Evolutionary conservation across 1,140 invertebrate genomes (phyloP).

Genomic region (Zaprionus kolodkinae): DNA sequence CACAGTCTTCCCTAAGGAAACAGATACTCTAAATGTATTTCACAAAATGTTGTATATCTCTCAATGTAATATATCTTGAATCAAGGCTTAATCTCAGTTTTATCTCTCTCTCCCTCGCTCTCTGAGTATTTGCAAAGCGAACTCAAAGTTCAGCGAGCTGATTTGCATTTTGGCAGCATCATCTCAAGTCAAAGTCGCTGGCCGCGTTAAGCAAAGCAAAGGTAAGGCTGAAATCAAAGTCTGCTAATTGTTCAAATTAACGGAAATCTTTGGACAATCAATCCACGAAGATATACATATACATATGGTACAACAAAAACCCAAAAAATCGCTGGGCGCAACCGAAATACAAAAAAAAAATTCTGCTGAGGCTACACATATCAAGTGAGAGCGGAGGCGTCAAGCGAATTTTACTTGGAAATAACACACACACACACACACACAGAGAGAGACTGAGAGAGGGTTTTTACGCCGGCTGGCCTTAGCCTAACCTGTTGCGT

Average conservation of each 20-base stretch:
- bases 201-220: conserved; percentile 19
- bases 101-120: neutral
- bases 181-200: conserved; percentile 1
- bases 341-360: conserved; percentile 32
- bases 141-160: conserved; percentile 4
- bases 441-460: conserved; percentile 13
- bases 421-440: conserved; percentile 21
- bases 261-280: conserved; percentile 59
- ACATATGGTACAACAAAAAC: conserved; percentile 17
- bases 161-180: conserved; percentile 4
- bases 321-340: conserved; percentile 30
- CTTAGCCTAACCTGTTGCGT: conserved; percentile 36
- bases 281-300: conserved; percentile 23
- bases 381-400: conserved; percentile 44
- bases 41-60: too few species aligned
- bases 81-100: neutral
- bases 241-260: conserved; percentile 69
- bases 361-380: conserved; percentile 33
- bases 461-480: conserved; percentile 54
- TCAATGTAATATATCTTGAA: neutral
- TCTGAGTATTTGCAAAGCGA: neutral
- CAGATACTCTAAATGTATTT: too few species aligned
- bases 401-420: conserved; percentile 50
- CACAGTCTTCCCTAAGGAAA: too few species aligned
- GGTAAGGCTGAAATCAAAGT: conserved; percentile 40